Evolutionary conservation across 30 jellyfish, hydroid and myxozoan genomes (phyloP).

Genomic region (Clytia hemisphaerica): DNA sequence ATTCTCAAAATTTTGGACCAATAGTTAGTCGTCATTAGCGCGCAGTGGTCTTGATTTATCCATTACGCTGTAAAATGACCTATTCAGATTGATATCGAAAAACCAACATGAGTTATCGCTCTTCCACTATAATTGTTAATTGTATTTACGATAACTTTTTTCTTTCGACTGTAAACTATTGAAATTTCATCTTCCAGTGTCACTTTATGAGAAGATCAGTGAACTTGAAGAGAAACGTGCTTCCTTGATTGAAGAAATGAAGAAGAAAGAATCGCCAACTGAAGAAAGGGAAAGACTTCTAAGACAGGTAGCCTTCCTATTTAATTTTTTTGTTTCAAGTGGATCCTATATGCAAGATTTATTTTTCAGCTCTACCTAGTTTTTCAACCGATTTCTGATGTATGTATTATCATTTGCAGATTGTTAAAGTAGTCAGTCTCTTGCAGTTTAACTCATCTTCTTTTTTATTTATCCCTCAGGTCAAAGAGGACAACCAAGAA

Average conservation of each 20-base stretch:
- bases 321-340: too few species aligned
- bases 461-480: slow-evolving; percentile 32
- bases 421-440: too few species aligned
- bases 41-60: not conserved
- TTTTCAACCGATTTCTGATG: too few species aligned
- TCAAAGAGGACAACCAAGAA: slow-evolving; percentile 95
- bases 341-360: too few species aligned
- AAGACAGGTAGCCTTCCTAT: slow-evolving; percentile 64
- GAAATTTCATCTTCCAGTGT: slow-evolving; percentile 39
- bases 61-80: not conserved
- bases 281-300: slow-evolving; percentile 93
- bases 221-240: slow-evolving; percentile 82
- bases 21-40: too few species aligned
- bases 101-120: not conserved
- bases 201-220: slow-evolving; percentile 64
- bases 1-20: too few species aligned
- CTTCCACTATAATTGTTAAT: not conserved
- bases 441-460: too few species aligned
- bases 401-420: too few species aligned
- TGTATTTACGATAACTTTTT: not conserved
- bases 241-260: slow-evolving; percentile 69
- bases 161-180: not conserved
- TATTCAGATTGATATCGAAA: not conserved
- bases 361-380: too few species aligned
- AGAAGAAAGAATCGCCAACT: slow-evolving; percentile 85